These are phyloP conservation scores for Carpatolechia fugitivella DNA, from an alignment of 2,888 invertebrate genomes.

Conservation along the genomic window DNA sequence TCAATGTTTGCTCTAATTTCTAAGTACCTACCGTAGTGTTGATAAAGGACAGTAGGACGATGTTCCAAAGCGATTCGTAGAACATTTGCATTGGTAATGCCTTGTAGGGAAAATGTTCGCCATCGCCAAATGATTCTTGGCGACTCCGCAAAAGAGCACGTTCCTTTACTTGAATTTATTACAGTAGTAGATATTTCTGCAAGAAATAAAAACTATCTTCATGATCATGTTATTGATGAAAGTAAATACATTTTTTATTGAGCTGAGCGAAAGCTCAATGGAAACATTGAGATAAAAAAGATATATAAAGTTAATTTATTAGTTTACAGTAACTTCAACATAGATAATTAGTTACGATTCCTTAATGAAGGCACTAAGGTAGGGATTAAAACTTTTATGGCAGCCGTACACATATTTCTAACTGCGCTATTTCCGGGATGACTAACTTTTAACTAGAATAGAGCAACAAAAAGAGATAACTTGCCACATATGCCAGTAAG, in stretches of 20 bases:
- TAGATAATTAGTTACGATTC: too few species aligned
- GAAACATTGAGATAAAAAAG: too few species aligned
- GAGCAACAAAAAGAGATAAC: not conserved
- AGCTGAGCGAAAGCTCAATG: too few species aligned
- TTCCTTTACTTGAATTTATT: too few species aligned
- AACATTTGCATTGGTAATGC: constrained; percentile 1
- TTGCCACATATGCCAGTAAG: not conserved
- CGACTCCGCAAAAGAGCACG: not conserved
- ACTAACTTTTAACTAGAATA: not conserved
- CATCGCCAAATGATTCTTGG: not conserved
- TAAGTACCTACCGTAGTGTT: not conserved
- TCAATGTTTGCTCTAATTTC: not conserved
- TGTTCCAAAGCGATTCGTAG: not conserved
- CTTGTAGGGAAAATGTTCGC: not conserved
- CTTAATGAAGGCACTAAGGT: too few species aligned
- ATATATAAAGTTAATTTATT: too few species aligned
- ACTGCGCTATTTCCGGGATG: not conserved
- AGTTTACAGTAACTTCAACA: too few species aligned
- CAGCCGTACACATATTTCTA: not conserved
- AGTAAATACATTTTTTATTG: too few species aligned
- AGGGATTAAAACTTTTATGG: not conserved
- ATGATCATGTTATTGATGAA: too few species aligned
- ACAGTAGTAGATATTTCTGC: too few species aligned
- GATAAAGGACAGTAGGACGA: not conserved
- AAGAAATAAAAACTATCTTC: too few species aligned